Evolutionary conservation across 2,888 invertebrate species (phyloP), one percentile per base, ranked within the genome.

Genomic region (Incurvaria masculella): DNA sequence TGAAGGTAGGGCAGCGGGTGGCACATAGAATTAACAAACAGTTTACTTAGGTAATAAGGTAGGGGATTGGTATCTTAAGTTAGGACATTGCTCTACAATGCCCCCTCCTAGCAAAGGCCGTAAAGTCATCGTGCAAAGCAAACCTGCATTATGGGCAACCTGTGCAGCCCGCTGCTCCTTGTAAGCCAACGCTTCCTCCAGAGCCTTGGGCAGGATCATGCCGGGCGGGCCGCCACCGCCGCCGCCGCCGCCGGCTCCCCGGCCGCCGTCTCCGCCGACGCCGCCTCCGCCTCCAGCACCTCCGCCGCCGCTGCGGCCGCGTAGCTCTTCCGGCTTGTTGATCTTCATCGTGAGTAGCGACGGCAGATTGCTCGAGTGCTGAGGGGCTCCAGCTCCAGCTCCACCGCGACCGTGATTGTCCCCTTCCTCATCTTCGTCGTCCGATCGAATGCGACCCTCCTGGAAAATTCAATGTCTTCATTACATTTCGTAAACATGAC

Each of bases 121-220:
- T n/a, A n/a, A n/a, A n/a, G n/a, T n/a, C n/a, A n/a, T n/a, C n/a
- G n/a, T n/a, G n/a, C n/a, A n/a, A n/a, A n/a, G n/a, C n/a, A n/a
- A n/a, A n/a, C n/a, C n/a, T n/a, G n/a, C n/a, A n/a, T n/a, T n/a
- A n/a, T n/a, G n/a, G n/a, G n/a, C n/a, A n/a, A n/a, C n/a, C n/a
- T n/a, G n/a, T n/a, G 90, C 88, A 3, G 90, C 94, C 52, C 94
- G 79, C 58, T 91, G 91, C 59, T 88, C 89, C 69, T 94, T 94
- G 48, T 93, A 85, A 10, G 94, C 94, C 1, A 95, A 74, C 10
- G 92, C 93, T 66, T 94, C 93, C 68, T 95, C 95, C 42, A 96
- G 68, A 10, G 91, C 95, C 59, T 91, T 91, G 0, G 95, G 94
- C 38, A 96, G 70, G 47, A 88, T 81, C 1, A 85, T 76, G 46